Evolutionary conservation across 2,113 vertebrate genomes (phyloP), one percentile per base, ranked within the genome.

Genomic region (Sciurus niger): DNA sequence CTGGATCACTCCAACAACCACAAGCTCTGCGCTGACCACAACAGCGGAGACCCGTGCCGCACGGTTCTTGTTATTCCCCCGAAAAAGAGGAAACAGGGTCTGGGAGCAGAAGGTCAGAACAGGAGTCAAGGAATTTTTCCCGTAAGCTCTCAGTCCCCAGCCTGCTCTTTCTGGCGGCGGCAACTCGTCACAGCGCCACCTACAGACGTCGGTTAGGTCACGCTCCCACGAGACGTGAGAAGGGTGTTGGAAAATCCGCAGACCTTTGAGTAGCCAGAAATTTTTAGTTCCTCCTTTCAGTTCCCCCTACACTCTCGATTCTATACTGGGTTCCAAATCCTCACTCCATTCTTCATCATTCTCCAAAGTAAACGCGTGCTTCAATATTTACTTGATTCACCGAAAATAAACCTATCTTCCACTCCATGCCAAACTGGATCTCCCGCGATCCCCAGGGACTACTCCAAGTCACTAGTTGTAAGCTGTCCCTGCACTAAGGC

Each of bases 181-280:
- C 58, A 7, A 46, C 95, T 94, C 60, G 20, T 96, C 84, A 77
- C 79, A 88, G 96, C 96, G 97, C 97, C 98, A 96, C 84, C 98
- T 98, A 83, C 86, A 96, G 97, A 84, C 43, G 4, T 12, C 40
- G 48, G 18, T 73, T 32, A 46, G 65, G 73, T 88, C 16, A 60
- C 58, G 8, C 51, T 76, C 46, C 2, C 55, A 8, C 12, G 18
- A 32, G 18, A 2, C 18, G 46, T 82, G 70, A 10, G n/a, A 84
- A 83, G 32, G 12, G 53, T 40, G 17, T 96, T 43, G 48, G 68
- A n/a, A 93, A 95, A 84, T 0, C 55, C 25, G n/a, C 51, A 20
- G 34, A 32, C 51, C 82, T 89, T 72, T 0, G 4, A 18, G 40
- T 17, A 70, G 55, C 25, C 2, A 0, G 0, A 95, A 79, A n/a